Evolutionary conservation across 2,888 invertebrate genomes (phyloP).

Genomic region (Spodoptera littoralis): DNA sequence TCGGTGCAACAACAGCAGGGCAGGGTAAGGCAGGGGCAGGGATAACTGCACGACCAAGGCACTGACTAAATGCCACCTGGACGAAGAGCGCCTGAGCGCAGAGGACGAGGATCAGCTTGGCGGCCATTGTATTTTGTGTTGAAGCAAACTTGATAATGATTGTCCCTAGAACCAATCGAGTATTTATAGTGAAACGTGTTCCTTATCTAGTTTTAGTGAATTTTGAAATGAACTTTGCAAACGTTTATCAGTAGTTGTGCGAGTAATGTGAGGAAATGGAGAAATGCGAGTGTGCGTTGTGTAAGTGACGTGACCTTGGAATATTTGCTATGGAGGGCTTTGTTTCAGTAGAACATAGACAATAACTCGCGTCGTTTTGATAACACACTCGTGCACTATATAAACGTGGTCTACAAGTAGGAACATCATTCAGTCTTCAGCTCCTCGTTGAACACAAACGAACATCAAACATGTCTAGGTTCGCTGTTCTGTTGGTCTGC

Average conservation of each 20-base stretch:
- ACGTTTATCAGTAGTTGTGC: conserved; percentile 15
- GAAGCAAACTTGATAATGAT: conserved; percentile 8
- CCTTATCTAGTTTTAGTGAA: conserved; percentile 3
- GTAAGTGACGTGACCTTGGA: conserved; percentile 1
- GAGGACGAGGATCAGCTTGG: conserved; percentile 18
- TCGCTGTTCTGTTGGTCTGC: too few species aligned
- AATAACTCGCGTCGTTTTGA: neutral
- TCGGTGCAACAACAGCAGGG: neutral
- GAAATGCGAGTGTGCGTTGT: conserved; percentile 2
- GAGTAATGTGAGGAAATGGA: neutral
- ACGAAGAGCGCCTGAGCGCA: conserved; percentile 28
- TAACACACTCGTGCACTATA: conserved; percentile 5
- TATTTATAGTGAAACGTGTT: conserved; percentile 10
- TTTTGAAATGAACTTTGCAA: neutral
- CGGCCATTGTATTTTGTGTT: conserved; percentile 19
- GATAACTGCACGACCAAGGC: conserved; percentile 2
- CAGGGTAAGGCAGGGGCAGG: neutral
- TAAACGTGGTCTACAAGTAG: conserved; percentile 2
- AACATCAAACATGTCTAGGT: too few species aligned
- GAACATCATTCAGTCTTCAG: conserved; percentile 1
- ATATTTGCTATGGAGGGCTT: conserved; percentile 1
- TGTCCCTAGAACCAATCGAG: neutral
- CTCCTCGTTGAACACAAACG: too few species aligned
- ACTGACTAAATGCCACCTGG: conserved; percentile 33
- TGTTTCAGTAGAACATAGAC: neutral